Evolutionary conservation across 2,797 vertebrate species (phyloP).

Genomic region (Sebastes paucispinis): DNA sequence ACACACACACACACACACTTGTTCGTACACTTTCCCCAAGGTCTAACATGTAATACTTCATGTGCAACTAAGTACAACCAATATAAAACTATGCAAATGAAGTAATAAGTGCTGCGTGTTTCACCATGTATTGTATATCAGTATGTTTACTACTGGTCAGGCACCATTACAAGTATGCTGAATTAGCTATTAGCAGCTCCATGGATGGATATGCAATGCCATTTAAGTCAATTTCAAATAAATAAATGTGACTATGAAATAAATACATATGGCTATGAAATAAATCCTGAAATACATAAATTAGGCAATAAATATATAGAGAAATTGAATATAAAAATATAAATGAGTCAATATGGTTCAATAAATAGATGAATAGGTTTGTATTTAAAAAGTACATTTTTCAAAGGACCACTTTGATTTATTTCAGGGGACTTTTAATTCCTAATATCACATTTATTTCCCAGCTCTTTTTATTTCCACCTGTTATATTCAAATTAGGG

Average conservation of each 20-base stretch:
- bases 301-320: too few relatives aligned
- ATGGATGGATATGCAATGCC: background rate
- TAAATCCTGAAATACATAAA: too few relatives aligned
- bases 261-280: too few relatives aligned
- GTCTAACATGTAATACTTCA: background rate
- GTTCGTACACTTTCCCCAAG: background rate
- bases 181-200: background rate
- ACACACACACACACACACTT: conserved; percentile 2
- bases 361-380: too few relatives aligned
- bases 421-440: too few relatives aligned
- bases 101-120: background rate
- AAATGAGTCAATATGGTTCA: too few relatives aligned
- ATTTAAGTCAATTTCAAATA: background rate
- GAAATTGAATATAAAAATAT: too few relatives aligned
- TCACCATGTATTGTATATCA: background rate
- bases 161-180: background rate
- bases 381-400: too few relatives aligned
- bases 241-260: background rate
- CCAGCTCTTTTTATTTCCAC: too few relatives aligned
- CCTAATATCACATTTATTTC: too few relatives aligned
- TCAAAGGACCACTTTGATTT: too few relatives aligned
- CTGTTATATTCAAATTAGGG: too few relatives aligned
- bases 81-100: background rate
- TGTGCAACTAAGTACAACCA: background rate
- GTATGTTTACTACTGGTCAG: background rate